phyloP scores from a whole-genome alignment of 2,888 invertebrate genomes.

The Pedicia rivosa region DNA sequence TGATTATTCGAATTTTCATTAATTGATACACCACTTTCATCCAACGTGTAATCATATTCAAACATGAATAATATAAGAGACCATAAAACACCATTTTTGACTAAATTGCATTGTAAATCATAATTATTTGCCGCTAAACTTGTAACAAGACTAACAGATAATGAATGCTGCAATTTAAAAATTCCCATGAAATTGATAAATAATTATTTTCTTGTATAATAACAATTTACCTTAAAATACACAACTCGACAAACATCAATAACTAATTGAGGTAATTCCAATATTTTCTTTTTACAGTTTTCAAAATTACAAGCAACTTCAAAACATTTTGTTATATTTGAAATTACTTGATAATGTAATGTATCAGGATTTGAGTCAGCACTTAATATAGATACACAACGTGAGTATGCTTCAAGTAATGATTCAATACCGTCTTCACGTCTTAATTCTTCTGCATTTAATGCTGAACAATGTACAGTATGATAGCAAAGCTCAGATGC shows the following conservation, averaged over 20 bases:
- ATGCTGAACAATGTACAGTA: slow-evolving; percentile 87
- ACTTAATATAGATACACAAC: slow-evolving; percentile 84
- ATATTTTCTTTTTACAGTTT: slow-evolving; percentile 73
- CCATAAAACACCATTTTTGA: slow-evolving; percentile 80
- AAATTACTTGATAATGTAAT: slow-evolving; percentile 79
- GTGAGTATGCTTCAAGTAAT: slow-evolving; percentile 76
- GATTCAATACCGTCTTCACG: slow-evolving; percentile 82
- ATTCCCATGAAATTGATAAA: too few relatives aligned
- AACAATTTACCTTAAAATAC: slow-evolving; percentile 54
- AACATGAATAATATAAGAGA: slow-evolving; percentile 80
- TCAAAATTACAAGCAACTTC: slow-evolving; percentile 92
- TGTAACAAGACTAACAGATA: slow-evolving; percentile 81
- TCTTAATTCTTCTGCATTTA: slow-evolving; percentile 95
- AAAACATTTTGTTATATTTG: slow-evolving; percentile 79
- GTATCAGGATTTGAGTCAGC: slow-evolving; percentile 61
- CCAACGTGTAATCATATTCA: slow-evolving; percentile 91
- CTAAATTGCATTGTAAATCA: slow-evolving; percentile 62
- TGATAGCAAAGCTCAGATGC: slow-evolving; percentile 92
- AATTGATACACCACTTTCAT: slow-evolving; percentile 86
- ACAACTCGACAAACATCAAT: slow-evolving; percentile 74
- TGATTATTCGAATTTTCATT: slow-evolving; percentile 74
- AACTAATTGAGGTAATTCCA: slow-evolving; percentile 73
- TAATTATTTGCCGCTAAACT: slow-evolving; percentile 74
- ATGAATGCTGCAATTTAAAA: too few relatives aligned
- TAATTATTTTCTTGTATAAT: not conserved